Evolutionary conservation across 2,888 invertebrate genomes (phyloP).

Genomic region (Malacosoma neustria): DNA sequence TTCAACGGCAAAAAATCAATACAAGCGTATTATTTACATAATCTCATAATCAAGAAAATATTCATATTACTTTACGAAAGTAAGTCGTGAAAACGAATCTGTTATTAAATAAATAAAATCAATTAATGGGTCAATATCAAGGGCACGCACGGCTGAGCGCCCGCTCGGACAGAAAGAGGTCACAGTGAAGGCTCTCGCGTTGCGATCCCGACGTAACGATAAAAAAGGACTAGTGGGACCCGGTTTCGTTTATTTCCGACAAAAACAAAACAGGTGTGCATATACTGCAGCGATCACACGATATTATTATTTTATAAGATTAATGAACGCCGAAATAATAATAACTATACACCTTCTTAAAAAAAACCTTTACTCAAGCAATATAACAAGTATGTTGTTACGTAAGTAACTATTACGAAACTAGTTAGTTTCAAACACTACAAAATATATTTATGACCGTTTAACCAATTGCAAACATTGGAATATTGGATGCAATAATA

Average conservation of each 20-base stretch:
- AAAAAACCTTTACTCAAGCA: background rate
- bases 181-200: conserved; percentile 45
- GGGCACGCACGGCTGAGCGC: conserved; percentile 47
- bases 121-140: conserved; percentile 43
- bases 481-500: too few species aligned
- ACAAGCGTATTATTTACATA: too few species aligned
- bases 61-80: too few species aligned
- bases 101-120: conserved; percentile 6
- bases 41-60: too few species aligned
- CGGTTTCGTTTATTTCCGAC: conserved; percentile 36
- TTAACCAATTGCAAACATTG: too few species aligned
- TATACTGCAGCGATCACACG: conserved; percentile 8
- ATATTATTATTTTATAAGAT: too few species aligned
- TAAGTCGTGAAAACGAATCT: background rate
- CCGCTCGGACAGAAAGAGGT: conserved; percentile 59
- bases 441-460: too few species aligned
- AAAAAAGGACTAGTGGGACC: conserved; percentile 37
- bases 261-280: conserved; percentile 16
- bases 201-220: conserved; percentile 35
- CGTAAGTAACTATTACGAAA: too few species aligned
- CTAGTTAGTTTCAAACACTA: too few species aligned
- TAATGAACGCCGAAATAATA: too few species aligned
- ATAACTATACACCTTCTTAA: conserved; percentile 8
- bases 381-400: background rate
- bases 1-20: too few species aligned